These are phyloP conservation scores for Pteronotus mesoamericanus DNA, from an alignment of 2,797 vertebrate species.

Conservation along the genomic window DNA sequence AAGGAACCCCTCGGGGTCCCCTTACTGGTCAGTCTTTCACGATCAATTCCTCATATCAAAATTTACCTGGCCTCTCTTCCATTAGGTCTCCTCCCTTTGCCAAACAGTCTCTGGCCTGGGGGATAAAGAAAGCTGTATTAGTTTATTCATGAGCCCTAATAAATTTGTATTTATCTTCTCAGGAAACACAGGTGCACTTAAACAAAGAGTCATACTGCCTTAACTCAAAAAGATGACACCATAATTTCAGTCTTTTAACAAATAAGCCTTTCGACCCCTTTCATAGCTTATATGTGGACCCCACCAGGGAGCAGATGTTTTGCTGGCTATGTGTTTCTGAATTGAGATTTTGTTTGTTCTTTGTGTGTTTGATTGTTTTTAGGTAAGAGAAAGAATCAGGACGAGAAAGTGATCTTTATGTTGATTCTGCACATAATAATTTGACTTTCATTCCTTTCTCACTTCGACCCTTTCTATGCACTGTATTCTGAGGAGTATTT, in stretches of 20 bases:
- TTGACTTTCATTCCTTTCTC: neutral
- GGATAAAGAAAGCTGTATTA: neutral
- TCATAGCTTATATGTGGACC: neutral
- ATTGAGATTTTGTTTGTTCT: neutral
- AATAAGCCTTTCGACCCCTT: neutral
- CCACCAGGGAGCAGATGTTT: neutral
- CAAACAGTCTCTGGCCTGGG: neutral
- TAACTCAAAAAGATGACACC: neutral
- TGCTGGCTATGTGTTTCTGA: neutral
- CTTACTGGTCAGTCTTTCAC: neutral
- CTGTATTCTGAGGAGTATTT: neutral
- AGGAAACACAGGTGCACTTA: slow-evolving; percentile 4
- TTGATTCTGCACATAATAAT: neutral
- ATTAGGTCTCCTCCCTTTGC: neutral
- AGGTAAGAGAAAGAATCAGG: neutral
- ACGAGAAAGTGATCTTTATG: neutral
- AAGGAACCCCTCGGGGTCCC: neutral
- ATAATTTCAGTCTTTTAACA: neutral
- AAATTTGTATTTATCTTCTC: slow-evolving; percentile 2
- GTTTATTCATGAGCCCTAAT: neutral
- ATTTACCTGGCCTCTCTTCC: neutral
- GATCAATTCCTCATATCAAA: neutral
- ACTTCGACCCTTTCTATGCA: neutral
- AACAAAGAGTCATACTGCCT: neutral
- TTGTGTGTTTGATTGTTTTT: neutral